Evolutionary conservation across 2,797 vertebrate species (phyloP).

Genomic region (Aeoliscus strigatus): DNA sequence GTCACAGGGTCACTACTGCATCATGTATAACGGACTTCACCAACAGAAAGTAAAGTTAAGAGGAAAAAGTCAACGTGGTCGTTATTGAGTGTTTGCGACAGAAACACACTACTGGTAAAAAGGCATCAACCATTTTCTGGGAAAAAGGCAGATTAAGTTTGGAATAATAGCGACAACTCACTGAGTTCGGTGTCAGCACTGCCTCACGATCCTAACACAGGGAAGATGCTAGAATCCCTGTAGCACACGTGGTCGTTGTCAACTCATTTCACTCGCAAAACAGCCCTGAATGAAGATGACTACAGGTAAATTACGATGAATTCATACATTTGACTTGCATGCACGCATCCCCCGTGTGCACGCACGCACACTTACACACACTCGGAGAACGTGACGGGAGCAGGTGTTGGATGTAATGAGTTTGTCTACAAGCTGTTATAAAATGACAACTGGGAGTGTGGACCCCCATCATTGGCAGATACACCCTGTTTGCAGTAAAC

Average conservation of each 20-base stretch:
- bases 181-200: too few species aligned
- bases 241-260: background rate
- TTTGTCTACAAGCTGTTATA: constrained; percentile 65
- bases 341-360: constrained; percentile 1
- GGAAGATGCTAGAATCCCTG: constrained; percentile 1
- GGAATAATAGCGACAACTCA: too few species aligned
- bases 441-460: constrained; percentile 63
- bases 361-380: constrained; percentile 15
- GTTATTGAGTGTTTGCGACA: too few species aligned
- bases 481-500: constrained; percentile 26
- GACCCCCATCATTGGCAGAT: constrained; percentile 43
- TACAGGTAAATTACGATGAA: constrained; percentile 38
- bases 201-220: too few species aligned
- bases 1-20: too few species aligned
- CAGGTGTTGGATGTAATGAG: constrained; percentile 67
- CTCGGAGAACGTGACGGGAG: constrained; percentile 39
- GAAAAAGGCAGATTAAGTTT: too few species aligned
- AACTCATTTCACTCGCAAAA: constrained; percentile 17
- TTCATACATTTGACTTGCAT: constrained; percentile 30
- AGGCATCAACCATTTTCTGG: too few species aligned
- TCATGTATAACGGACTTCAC: too few species aligned
- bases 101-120: too few species aligned
- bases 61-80: too few species aligned
- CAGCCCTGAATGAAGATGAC: constrained; percentile 17
- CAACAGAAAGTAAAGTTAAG: too few species aligned